Evolutionary conservation across 1,140 invertebrate genomes (phyloP).

Genomic region (Oedothorax gibbosus): DNA sequence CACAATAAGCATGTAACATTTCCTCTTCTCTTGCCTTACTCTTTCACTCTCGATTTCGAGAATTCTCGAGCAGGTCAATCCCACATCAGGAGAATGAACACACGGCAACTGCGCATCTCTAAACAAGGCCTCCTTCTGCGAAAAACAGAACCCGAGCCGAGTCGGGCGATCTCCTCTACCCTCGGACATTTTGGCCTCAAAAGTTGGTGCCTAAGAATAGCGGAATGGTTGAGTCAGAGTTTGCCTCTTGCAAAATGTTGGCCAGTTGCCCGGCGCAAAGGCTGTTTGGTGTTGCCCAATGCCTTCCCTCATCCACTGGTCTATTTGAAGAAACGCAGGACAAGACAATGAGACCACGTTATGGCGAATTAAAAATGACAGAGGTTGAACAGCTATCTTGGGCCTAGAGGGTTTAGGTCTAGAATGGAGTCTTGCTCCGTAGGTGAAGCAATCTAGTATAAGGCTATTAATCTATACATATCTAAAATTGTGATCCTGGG

Average conservation of each 20-base stretch:
- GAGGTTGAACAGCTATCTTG: too few relatives aligned
- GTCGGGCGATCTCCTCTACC: constrained; percentile 21
- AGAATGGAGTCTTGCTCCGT: too few relatives aligned
- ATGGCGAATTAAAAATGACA: too few relatives aligned
- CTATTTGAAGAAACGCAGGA: constrained; percentile 41
- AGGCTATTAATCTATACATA: too few relatives aligned
- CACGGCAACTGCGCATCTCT: constrained; percentile 1
- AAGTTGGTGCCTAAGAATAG: constrained; percentile 49
- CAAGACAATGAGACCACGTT: constrained; percentile 32
- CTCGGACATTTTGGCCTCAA: constrained; percentile 55
- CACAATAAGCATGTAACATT: neutral
- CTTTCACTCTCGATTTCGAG: neutral
- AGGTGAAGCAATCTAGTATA: too few relatives aligned
- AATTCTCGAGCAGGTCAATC: constrained; percentile 5
- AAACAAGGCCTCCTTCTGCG: constrained; percentile 25
- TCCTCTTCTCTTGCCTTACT: neutral
- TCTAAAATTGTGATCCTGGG: too few relatives aligned
- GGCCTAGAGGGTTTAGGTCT: too few relatives aligned
- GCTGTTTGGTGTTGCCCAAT: neutral
- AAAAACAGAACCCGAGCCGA: constrained; percentile 14
- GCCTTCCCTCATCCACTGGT: constrained; percentile 41
- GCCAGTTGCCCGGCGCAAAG: constrained; percentile 40
- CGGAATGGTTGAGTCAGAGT: constrained; percentile 25
- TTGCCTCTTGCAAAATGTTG: constrained; percentile 39
- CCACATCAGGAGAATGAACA: constrained; percentile 22